Percentiles rank a stretch among this genome's conserved stretches.
Conservation (phyloP, 2,888 invertebrate genomes). For the Yponomeuta cagnagella region DNA sequence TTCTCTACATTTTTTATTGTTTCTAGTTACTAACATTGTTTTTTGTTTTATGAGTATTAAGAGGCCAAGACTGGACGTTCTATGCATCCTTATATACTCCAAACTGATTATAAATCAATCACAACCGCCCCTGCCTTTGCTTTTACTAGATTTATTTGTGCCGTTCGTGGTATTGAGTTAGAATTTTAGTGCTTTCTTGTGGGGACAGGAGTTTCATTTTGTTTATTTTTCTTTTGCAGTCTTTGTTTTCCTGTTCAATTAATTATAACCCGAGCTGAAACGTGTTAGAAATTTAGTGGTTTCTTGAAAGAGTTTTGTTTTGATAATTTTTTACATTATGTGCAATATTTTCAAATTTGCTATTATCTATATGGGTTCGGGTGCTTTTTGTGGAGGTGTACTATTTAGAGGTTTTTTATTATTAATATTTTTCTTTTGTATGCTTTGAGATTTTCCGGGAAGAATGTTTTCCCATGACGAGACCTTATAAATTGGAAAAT, state of each 20-base stretch:
- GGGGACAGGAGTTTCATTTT: neutral
- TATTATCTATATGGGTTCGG: no score
- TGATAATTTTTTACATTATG: no score
- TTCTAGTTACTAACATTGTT: no score
- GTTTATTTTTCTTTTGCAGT: neutral
- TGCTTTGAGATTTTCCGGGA: neutral
- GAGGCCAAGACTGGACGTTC: neutral
- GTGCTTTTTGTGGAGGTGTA: no score
- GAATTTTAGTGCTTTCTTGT: slow-evolving; percentile 9
- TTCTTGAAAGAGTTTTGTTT: no score
- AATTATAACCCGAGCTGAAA: neutral
- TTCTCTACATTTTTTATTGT: no score
- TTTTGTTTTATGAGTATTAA: no score
- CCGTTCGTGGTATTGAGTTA: slow-evolving; percentile 24
- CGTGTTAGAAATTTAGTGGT: no score
- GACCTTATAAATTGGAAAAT: no score
- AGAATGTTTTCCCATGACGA: no score
- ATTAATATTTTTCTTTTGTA: neutral
- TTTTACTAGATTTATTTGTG: slow-evolving; percentile 37
- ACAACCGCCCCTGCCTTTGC: slow-evolving; percentile 29
- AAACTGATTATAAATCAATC: slow-evolving; percentile 50
- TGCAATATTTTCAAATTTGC: neutral
- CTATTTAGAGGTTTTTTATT: neutral
- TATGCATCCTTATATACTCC: neutral
- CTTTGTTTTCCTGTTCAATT: neutral